Conservation (phyloP, 2,888 invertebrate genomes). For the Agrotis clavis region DNA sequence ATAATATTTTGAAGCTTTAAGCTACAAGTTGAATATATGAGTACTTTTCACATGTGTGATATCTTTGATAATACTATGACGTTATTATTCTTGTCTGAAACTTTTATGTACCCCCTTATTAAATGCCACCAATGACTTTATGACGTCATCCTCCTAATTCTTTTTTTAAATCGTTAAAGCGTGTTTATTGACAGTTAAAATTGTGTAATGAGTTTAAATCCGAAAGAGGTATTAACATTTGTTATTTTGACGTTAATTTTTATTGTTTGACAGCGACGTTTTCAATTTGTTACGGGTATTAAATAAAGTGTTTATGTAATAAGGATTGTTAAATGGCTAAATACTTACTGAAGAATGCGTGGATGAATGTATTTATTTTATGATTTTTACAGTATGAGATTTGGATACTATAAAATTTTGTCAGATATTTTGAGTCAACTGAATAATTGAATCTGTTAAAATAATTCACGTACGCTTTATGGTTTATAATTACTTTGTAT, state of each 20-base stretch:
- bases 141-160: constrained; percentile 64
- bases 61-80: too few species aligned
- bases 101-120: constrained; percentile 21
- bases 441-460: not conserved
- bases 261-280: constrained; percentile 59
- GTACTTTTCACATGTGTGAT: too few species aligned
- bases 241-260: constrained; percentile 70
- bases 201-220: constrained; percentile 72
- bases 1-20: not conserved
- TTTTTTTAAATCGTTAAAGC: constrained; percentile 71
- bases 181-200: constrained; percentile 80
- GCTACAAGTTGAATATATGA: not conserved
- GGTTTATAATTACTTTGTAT: too few species aligned
- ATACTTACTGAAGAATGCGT: constrained; percentile 36
- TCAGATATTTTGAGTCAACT: not conserved
- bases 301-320: constrained; percentile 66
- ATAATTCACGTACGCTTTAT: too few species aligned
- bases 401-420: too few species aligned
- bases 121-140: constrained; percentile 64
- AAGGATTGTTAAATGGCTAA: constrained; percentile 54
- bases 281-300: constrained; percentile 65
- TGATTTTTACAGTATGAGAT: constrained; percentile 2
- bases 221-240: constrained; percentile 68
- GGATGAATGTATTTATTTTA: constrained; percentile 24
- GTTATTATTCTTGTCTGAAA: not conserved